Conservation (phyloP, 2,113 vertebrate species). For the Xiphias gladius region DNA sequence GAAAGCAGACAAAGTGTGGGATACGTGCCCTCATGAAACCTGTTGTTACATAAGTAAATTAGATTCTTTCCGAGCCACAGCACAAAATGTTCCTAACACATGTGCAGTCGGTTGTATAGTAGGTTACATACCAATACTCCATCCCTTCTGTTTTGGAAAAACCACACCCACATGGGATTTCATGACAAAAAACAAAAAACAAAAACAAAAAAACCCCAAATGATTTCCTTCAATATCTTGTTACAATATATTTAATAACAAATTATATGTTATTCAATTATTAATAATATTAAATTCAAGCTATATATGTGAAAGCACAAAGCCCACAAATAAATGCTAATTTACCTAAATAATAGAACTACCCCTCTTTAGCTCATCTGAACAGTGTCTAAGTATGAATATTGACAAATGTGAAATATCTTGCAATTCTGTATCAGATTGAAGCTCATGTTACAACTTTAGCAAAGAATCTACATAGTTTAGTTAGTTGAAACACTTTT, state of each 20-base stretch:
- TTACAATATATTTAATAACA: no score
- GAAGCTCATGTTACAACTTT: background rate
- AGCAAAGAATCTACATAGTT: background rate
- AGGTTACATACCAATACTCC: background rate
- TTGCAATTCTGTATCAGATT: background rate
- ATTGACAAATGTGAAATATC: background rate
- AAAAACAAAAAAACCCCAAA: no score
- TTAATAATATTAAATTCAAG: no score
- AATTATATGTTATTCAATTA: no score
- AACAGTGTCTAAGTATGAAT: background rate
- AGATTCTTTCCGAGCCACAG: background rate
- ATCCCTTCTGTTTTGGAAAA: conserved; percentile 38
- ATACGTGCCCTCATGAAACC: background rate
- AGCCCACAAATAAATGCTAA: background rate
- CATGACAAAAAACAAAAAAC: background rate
- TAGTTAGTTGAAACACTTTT: background rate
- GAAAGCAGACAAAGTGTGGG: background rate
- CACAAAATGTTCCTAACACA: background rate
- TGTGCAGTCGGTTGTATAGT: background rate
- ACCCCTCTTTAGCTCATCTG: background rate
- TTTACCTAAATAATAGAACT: background rate
- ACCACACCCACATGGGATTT: conserved; percentile 8
- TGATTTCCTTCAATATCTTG: background rate
- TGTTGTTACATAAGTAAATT: background rate
- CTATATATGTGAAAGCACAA: background rate